phyloP scores from a whole-genome alignment of 2,797 vertebrate species.

The Lemur catta region DNA sequence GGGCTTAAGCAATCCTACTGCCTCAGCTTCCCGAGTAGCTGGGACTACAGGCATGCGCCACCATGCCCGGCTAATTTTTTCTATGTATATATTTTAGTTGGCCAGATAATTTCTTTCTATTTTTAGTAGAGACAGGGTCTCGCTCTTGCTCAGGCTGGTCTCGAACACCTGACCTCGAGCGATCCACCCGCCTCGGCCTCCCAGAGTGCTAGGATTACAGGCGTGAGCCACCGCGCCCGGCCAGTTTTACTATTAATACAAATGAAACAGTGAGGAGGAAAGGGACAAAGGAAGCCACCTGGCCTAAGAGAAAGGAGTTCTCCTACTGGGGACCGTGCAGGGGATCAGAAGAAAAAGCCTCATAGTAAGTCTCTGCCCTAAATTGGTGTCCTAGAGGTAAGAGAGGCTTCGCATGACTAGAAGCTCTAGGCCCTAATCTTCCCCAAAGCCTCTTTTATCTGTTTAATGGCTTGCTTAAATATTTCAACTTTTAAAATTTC shows the following conservation, averaged over 20 bases:
- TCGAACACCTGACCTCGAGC: too few relatives aligned
- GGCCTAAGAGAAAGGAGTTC: neutral
- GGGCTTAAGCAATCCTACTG: too few relatives aligned
- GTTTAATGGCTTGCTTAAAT: neutral
- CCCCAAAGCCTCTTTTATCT: neutral
- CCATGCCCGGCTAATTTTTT: too few relatives aligned
- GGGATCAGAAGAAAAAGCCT: neutral
- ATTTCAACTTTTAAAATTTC: slow-evolving; percentile 6
- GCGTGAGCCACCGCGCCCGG: too few relatives aligned
- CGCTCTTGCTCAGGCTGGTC: too few relatives aligned
- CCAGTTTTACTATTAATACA: neutral
- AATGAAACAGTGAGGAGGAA: neutral
- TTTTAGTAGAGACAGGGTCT: too few relatives aligned
- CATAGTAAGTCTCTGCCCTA: neutral
- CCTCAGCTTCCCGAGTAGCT: too few relatives aligned
- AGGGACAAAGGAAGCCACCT: neutral
- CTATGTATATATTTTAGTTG: too few relatives aligned
- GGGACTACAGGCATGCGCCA: too few relatives aligned
- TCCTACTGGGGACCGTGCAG: neutral
- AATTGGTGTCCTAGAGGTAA: neutral
- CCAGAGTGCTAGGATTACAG: too few relatives aligned
- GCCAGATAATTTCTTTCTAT: too few relatives aligned
- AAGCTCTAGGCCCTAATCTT: neutral
- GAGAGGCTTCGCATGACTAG: neutral
- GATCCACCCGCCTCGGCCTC: too few relatives aligned